Base-by-base conservation (phyloP, 2,113 vertebrate genomes). In the Acanthisitta chloris region DNA sequence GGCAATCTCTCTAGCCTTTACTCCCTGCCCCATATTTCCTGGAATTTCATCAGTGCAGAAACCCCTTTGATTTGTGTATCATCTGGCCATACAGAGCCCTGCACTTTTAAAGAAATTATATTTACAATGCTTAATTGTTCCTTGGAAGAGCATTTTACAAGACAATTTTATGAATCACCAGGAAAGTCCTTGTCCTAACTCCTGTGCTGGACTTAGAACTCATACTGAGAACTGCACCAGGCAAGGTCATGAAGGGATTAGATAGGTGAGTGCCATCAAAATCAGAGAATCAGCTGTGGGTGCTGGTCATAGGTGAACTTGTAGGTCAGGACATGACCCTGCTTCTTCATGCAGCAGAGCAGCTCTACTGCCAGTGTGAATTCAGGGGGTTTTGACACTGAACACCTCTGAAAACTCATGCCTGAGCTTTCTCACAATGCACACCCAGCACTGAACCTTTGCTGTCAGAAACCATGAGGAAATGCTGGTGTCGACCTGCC, bases 401-500 rank as follows among this genome's bases (percentile, higher is more conserved):
- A 67, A 33, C 28, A 21, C 9, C 57, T 66, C 45, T 40, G 66
- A 71, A 79, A 86, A 66, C 46, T 43, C 33, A 9, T 38, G 17
- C 61, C 28, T 0, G 1, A 43, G 18, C 16, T 48, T 57, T 87
- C 52, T 90, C 49, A 28, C 40, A 34, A 0, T 8, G 29, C 3
- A 0, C 28, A 61, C 29, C 13, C n/a, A 70, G 46, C 3, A 1
- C 55, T 38, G 54, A 78, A 71, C 43, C 66, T 81, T 51, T 55
- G 19, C 38, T 81, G 26, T 17, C 69, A 55, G 59, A 67, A 21
- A n/a, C 40, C 14, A 2, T 0, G 10, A 78, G 28, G 48, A 65
- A 89, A 67, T 12, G 9, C 6, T 71, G 72, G 51, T 1, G 0
- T 33, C 14, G 6, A 43, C 28, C 6, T 1, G 0, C 59, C 57